Base-by-base conservation (phyloP, 2,797 vertebrate species). In the Petrocephalus sullivani region DNA sequence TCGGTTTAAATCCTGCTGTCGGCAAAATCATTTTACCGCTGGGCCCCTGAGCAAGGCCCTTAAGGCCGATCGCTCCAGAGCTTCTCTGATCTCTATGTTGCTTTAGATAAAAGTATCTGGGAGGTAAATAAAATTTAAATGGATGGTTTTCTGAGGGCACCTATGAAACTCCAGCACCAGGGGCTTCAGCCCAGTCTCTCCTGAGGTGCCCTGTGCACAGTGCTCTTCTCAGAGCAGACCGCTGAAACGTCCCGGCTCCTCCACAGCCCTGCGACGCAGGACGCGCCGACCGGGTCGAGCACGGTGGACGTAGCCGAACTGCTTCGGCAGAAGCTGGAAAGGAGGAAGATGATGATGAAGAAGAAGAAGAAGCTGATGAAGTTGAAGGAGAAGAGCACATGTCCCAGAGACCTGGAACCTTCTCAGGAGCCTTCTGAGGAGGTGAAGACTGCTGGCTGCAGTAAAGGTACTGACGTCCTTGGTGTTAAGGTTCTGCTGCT, bases 321-420 rank as follows among this genome's bases (percentile, higher is more conserved):
- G 19, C 41, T 49, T 81, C 37, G 41, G 41, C 37, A 81, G 75
- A 81, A 46, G 0, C 75, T 61, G 23, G 64, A 90, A 19, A 94
- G 94, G 92, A 94, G 92, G 85, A 94, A 89, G 88, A 94, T 92
- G 87, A 95, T 95, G 92, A 46, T 46, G 41, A 93, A 89, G 88
- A 94, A 92, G 87, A 95, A 95, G 92, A 93, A 91, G 88, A 75
- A 41, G 28, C 28, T 33, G 67, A 2, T 75, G 67, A 93, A 90
- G 88, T 92, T 94, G 92, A 94, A 94, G 90, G 93, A 94, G 89
- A 92, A 93, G 51, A 51, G 86, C n/a, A n/a, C 6, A 3, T 61
- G 88, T 37, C 28, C 28, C 58, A 14, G 28, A 85, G 83, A 71
- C 81, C 87, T 28, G 9, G 89, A 87, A 10, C 67, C 89, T 8